A percentile compares a stretch with the other conserved stretches of the same genome.
phyloP scores from a whole-genome alignment of 2,888 invertebrate genomes.

The Ochropleura leucogaster region DNA sequence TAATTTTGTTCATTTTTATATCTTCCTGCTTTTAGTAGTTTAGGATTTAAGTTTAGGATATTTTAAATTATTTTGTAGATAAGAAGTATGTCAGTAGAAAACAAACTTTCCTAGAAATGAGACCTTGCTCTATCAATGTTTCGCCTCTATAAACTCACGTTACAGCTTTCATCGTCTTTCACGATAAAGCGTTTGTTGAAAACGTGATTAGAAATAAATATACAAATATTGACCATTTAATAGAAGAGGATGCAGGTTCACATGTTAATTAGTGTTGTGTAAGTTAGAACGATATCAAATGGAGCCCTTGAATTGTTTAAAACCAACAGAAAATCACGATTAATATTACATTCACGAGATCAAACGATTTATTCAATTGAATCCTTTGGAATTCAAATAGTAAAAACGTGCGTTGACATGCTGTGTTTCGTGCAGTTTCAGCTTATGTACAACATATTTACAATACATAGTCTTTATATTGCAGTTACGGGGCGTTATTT shows the following conservation, averaged over 20 bases:
- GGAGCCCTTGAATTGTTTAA: not conserved
- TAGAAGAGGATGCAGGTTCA: too few relatives aligned
- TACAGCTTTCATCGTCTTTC: too few relatives aligned
- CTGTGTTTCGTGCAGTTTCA: constrained; percentile 20
- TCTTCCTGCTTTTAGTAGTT: constrained; percentile 4
- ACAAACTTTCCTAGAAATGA: too few relatives aligned
- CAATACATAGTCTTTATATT: not conserved
- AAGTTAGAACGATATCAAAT: not conserved
- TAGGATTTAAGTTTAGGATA: not conserved
- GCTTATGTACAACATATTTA: constrained; percentile 14
- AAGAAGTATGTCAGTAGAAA: not conserved
- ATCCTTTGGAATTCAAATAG: constrained; percentile 4
- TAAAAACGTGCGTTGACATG: not conserved
- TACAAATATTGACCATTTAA: too few relatives aligned
- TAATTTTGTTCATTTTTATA: constrained; percentile 8
- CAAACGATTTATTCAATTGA: not conserved
- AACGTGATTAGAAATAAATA: too few relatives aligned
- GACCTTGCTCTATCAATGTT: too few relatives aligned
- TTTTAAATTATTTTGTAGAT: not conserved
- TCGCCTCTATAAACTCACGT: too few relatives aligned
- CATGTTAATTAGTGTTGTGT: not conserved
- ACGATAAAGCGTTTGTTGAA: too few relatives aligned
- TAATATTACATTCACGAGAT: too few relatives aligned
- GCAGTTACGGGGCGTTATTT: constrained; percentile 21
- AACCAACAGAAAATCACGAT: not conserved